Base-by-base conservation (phyloP, 1,140 invertebrate species). In the Cataglyphis hispanica region DNA sequence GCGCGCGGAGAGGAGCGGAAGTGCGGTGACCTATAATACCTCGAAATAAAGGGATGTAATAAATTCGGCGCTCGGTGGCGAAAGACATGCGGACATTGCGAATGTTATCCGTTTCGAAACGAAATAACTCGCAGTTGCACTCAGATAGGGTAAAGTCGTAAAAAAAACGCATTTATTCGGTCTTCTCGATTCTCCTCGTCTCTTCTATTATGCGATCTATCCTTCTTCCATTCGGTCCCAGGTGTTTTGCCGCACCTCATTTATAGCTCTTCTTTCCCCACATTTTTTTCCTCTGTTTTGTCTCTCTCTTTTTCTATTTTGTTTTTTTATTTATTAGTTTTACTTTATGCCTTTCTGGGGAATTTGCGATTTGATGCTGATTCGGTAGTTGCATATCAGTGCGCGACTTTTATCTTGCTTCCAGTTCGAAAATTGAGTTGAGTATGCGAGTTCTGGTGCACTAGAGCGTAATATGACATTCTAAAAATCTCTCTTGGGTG, bases 401-500 rank as follows among this genome's bases (percentile, higher is more conserved):
- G 10, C 19, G 40, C 66, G 85, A 81, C 64, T 86, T 88, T 85
- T 85, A 87, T 85, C 80, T 87, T 58, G 46, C 19, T 69, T 78
- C 74, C 74, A 85, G 66, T 66, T 78, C 40, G 86, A 88, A 74
- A 78, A 84, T 78, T 40, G 86, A 64, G 80, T 87, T 84, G 27
- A 50, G 75, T 56, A 50, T 27, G 61, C 40, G 43, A 60, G 13
- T 64, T 43, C 67, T 67, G 66, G 58, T 67, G 80, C 70, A 74
- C 40, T 61, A 10, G 37, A 60, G 80, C 27, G 69, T 72, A 66
- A 84, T 84, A 4, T 50, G 56, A 63, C 61, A 22, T 83, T 34
- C 27, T 64, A 53, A 61, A 75, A 86, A 56, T 13, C 67, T 61
- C 78, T 70, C 69, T 19, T n/a, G 53, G 19, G 25, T 74, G 69